Evolutionary conservation across 2,888 invertebrate species (phyloP).

Genomic region (Lasioglossum calceatum): DNA sequence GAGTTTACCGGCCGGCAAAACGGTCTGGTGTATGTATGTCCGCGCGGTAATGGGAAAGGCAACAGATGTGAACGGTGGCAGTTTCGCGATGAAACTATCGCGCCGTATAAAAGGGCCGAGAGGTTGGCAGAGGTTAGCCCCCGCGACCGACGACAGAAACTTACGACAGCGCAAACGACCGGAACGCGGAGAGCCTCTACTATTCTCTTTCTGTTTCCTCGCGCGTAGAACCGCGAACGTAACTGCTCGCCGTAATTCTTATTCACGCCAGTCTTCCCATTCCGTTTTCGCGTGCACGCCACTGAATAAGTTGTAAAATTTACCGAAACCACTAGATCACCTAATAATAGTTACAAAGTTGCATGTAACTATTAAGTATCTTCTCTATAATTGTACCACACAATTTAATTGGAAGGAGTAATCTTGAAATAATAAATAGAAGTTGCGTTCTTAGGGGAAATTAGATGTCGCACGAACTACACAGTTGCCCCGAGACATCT

Average conservation of each 20-base stretch:
- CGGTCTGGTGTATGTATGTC: conserved; percentile 53
- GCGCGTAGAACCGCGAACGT: conserved; percentile 17
- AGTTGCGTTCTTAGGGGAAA: not conserved
- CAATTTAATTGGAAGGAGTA: not conserved
- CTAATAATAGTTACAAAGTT: not conserved
- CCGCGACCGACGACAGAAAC: conserved; percentile 52
- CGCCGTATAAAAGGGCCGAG: conserved; percentile 63
- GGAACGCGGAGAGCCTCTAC: conserved; percentile 55
- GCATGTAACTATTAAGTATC: not conserved
- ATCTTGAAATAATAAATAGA: not conserved
- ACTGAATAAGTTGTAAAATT: not conserved
- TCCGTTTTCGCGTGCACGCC: not conserved
- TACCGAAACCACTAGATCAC: not conserved
- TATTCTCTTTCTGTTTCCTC: conserved; percentile 17
- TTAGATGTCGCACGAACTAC: not conserved
- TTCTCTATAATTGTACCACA: not conserved
- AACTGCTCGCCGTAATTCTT: conserved; percentile 41
- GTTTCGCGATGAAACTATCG: conserved; percentile 65
- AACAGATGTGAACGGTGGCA: conserved; percentile 60
- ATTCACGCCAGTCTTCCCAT: conserved; percentile 24
- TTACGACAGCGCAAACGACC: conserved; percentile 75
- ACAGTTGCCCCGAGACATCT: not conserved
- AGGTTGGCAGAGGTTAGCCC: conserved; percentile 56
- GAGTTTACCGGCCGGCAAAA: conserved; percentile 61
- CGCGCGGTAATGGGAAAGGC: conserved; percentile 60